Evolutionary conservation across 2,113 vertebrate species (phyloP), one percentile per base, ranked within the genome.

Genomic region (Trinectes maculatus): DNA sequence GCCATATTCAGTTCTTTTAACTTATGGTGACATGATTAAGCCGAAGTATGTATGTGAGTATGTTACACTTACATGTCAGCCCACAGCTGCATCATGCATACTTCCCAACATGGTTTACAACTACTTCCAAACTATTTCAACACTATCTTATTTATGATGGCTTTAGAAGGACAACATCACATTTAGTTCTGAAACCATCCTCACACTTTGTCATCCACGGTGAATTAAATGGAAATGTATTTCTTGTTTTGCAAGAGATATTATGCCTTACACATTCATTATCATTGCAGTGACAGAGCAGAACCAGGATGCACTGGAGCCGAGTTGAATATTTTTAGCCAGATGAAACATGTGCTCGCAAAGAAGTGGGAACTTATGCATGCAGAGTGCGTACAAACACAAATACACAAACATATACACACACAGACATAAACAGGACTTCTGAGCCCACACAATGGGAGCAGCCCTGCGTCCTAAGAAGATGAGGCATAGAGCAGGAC

Each of bases 381-480:
- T 58, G 18, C 47, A 55, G 34, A 52, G 59, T 3, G 9, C 18
- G 24, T 8, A 22, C 39, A 72, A 40, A 65, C 48, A 55, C 55
- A 78, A 43, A 56, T 1, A 61, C 36, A 72, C 25, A 73, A 8
- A 34, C 31, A 75, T 22, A 71, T 51, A 59, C 52, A 79, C 40
- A 53, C 40, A 74, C 26, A 66, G 1, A 46, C 33, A 68, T 39
- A 66, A n/a, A 71, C 39, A 69, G 54, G 53, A 37, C 43, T 55
- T 57, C 15, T 18, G 47, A 71, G 63, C 65, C 55, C 67, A 67
- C 79, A 77, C 77, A 81, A 79, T 72, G 71, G 77, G 49, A 76
- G 74, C 82, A 77, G 81, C 61, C 16, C 47, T 46, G 73, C 21
- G 48, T 77, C 72, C 80, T 60, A 44, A 73, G 73, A 81, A 82